Evolutionary conservation across 1,140 invertebrate species (phyloP).

Genomic region (Nephotettix cincticeps): DNA sequence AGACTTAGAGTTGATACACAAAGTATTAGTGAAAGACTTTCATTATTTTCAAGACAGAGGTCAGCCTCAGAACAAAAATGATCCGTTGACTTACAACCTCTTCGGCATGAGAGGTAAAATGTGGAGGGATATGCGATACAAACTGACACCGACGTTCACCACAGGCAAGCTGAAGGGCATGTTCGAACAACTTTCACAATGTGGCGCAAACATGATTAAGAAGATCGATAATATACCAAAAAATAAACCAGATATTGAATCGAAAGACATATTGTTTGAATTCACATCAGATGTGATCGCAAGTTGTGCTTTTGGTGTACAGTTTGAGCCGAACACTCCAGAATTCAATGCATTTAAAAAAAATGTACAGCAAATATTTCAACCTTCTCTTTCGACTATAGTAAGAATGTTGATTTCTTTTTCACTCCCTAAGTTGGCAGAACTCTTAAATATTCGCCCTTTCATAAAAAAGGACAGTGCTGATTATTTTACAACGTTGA

Average conservation of each 20-base stretch:
- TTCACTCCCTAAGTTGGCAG: neutral
- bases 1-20: conserved; percentile 55
- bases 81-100: conserved; percentile 54
- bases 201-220: conserved; percentile 45
- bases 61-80: conserved; percentile 50
- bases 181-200: conserved; percentile 50
- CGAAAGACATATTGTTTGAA: conserved; percentile 41
- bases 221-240: conserved; percentile 43
- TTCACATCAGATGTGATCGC: conserved; percentile 43
- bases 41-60: conserved; percentile 53
- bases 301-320: conserved; percentile 45
- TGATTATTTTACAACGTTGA: conserved; percentile 31
- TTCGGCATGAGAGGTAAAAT: conserved; percentile 50
- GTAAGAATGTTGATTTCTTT: neutral
- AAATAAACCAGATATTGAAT: conserved; percentile 33
- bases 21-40: conserved; percentile 57
- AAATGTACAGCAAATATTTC: neutral
- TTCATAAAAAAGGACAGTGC: conserved; percentile 29
- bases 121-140: conserved; percentile 54
- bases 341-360: neutral
- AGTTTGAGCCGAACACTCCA: conserved; percentile 5
- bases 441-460: conserved; percentile 4
- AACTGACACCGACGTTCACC: conserved; percentile 57
- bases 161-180: conserved; percentile 57
- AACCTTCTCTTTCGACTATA: neutral